Conservation (phyloP, 1,140 invertebrate genomes). For the Drosophila ananassae region DNA sequence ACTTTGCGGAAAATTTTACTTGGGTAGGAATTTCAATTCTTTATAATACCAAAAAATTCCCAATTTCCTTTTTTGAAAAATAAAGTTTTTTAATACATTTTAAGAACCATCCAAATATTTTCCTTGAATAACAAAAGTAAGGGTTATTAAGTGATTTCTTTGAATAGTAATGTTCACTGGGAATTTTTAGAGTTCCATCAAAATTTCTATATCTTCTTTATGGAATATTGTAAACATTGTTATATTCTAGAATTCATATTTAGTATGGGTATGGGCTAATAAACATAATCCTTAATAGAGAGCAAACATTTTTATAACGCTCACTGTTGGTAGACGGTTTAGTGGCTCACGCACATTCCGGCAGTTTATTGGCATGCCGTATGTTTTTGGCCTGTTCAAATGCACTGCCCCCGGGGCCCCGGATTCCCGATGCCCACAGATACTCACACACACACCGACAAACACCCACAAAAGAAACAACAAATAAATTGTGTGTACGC, state of each 20-base stretch:
- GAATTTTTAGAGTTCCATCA: neutral
- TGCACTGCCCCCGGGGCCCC: slow-evolving; percentile 22
- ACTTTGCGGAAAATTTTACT: too few species aligned
- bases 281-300: slow-evolving; percentile 4
- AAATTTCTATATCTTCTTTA: neutral
- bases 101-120: neutral
- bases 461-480: slow-evolving; percentile 36
- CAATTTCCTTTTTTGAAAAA: too few species aligned
- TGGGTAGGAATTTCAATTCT: too few species aligned
- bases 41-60: too few species aligned
- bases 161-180: neutral
- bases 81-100: too few species aligned
- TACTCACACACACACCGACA: slow-evolving; percentile 6
- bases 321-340: slow-evolving; percentile 55
- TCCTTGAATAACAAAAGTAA: neutral
- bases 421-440: neutral
- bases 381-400: slow-evolving; percentile 28
- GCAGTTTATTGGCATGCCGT: slow-evolving; percentile 72
- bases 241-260: slow-evolving; percentile 3
- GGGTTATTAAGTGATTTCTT: neutral
- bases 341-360: slow-evolving; percentile 65
- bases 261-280: neutral
- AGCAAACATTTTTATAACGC: slow-evolving; percentile 22
- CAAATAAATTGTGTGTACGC: slow-evolving; percentile 74
- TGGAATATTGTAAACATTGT: slow-evolving; percentile 11